Evolutionary conservation across 35 echinoderm and acorn worm species (phyloP).

Genomic region (Ptychodera flava): DNA sequence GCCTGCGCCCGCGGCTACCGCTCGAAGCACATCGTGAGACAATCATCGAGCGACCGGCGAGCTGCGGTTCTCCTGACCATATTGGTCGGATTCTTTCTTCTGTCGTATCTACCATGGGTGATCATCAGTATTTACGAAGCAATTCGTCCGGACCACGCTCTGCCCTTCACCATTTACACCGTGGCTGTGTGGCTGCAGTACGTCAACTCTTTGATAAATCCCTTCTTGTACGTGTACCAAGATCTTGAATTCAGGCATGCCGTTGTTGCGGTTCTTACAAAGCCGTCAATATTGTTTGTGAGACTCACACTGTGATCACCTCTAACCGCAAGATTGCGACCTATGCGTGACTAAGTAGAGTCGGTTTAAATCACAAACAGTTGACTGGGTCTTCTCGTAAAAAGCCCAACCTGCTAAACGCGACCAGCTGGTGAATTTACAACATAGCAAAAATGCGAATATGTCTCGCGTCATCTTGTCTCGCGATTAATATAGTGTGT

Average conservation of each 20-base stretch:
- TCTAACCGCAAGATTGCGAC: not conserved
- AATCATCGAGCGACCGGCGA: not conserved
- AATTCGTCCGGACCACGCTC: not conserved
- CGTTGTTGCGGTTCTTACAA: not conserved
- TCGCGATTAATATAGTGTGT: too few species aligned
- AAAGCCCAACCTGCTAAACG: not conserved
- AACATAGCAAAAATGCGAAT: too few species aligned
- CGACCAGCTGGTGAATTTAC: not conserved
- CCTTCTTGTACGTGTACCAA: not conserved
- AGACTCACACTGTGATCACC: not conserved
- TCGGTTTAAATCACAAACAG: too few species aligned
- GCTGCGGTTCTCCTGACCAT: not conserved
- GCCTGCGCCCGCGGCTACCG: not conserved
- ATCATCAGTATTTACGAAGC: not conserved
- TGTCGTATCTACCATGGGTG: not conserved
- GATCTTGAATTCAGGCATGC: not conserved
- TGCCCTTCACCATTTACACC: not conserved
- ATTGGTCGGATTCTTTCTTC: not conserved
- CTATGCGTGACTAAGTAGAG: not conserved
- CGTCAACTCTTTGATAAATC: not conserved
- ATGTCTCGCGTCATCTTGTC: too few species aligned
- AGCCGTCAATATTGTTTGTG: not conserved
- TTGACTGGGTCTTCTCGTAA: too few species aligned
- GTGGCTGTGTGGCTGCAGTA: not conserved
- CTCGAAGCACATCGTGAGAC: not conserved